A percentile compares a stretch with the other conserved stretches of the same genome.
phyloP scores from a whole-genome alignment of 2,797 vertebrate genomes.

The Dendrocincla tyrannina region DNA sequence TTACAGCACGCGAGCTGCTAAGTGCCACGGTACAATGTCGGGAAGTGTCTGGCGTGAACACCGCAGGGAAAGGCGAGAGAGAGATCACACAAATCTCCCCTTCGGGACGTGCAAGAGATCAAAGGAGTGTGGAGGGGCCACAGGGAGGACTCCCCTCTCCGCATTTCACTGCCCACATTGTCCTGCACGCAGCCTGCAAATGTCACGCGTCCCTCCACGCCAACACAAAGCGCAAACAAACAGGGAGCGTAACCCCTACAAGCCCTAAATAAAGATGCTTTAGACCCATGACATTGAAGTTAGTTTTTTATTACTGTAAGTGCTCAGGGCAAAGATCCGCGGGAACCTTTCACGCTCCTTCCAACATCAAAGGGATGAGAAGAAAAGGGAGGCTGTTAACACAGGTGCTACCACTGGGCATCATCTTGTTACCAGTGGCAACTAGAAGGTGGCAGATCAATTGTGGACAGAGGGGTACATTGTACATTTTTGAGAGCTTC shows the following conservation, averaged over 20 bases:
- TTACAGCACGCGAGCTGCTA: not conserved
- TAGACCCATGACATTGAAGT: not conserved
- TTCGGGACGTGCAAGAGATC: not conserved
- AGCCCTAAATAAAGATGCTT: not conserved
- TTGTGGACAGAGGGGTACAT: not conserved
- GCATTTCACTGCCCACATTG: fast-evolving
- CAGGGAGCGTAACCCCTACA: not conserved
- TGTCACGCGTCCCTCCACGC: not conserved
- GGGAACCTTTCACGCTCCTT: conserved; percentile 1
- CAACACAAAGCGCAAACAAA: not conserved
- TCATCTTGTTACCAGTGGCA: not conserved
- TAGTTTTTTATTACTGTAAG: not conserved
- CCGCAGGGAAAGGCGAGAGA: not conserved
- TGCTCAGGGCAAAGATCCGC: not conserved
- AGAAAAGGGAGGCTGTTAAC: conserved; percentile 2
- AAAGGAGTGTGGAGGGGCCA: not conserved
- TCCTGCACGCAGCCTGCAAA: not conserved
- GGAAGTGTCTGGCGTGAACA: not conserved
- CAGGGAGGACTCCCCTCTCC: not conserved
- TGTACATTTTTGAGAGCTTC: not conserved
- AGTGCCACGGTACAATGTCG: not conserved
- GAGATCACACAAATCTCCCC: not conserved
- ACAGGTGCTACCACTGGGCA: not conserved
- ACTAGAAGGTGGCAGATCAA: not conserved
- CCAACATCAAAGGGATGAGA: not conserved